Percentiles rank a stretch among this genome's conserved stretches.
These are phyloP conservation scores for Paguma larvata DNA, from an alignment of 2,797 vertebrate genomes.

Conservation along the genomic window DNA sequence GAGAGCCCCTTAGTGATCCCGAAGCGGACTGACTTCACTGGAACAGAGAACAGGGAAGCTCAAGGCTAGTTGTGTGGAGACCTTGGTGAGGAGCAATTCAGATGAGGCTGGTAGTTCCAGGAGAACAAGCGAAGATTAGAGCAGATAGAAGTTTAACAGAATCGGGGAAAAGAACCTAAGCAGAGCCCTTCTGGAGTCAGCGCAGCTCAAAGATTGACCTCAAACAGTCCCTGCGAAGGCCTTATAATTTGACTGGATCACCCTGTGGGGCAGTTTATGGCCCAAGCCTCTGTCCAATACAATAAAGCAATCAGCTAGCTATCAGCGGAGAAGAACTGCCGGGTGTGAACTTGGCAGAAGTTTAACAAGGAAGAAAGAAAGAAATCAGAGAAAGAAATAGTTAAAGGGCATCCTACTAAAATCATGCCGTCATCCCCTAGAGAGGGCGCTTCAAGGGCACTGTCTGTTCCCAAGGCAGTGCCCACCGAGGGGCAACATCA, in stretches of 20 bases:
- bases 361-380: no score
- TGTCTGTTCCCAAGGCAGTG: not conserved
- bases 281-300: not conserved
- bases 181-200: not conserved
- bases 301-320: not conserved
- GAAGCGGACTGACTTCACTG: not conserved
- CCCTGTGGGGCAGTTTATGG: not conserved
- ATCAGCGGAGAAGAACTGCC: not conserved
- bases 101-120: not conserved
- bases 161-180: not conserved
- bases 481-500: not conserved
- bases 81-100: not conserved
- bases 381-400: no score
- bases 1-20: not conserved
- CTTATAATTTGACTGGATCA: not conserved
- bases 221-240: not conserved
- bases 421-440: not conserved
- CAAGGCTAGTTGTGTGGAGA: not conserved
- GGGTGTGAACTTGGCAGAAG: no score
- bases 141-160: not conserved
- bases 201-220: not conserved
- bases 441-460: not conserved
- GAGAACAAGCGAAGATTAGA: not conserved
- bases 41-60: not conserved
- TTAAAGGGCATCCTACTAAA: not conserved